phyloP scores from a whole-genome alignment of 2,797 vertebrate species.

The Poecile montanus region DNA sequence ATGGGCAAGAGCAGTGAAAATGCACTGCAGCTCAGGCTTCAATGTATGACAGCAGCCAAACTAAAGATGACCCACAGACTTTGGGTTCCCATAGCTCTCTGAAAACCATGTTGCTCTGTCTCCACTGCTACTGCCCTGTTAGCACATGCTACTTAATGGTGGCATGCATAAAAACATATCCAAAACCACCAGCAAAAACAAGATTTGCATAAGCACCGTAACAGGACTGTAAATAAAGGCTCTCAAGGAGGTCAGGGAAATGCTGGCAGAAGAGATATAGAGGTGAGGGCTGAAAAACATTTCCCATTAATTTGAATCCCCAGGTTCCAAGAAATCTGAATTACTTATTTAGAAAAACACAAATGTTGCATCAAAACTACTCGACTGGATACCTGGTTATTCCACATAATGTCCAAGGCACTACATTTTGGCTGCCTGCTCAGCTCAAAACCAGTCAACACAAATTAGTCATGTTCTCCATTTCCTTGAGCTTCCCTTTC shows the following conservation, averaged over 20 bases:
- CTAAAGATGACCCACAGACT: neutral
- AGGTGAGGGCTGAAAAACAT: neutral
- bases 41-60: neutral
- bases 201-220: neutral
- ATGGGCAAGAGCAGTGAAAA: neutral
- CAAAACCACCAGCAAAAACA: neutral
- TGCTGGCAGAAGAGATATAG: neutral
- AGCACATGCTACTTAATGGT: neutral
- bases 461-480: neutral
- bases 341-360: neutral
- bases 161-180: neutral
- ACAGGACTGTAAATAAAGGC: neutral
- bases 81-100: neutral
- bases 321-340: neutral
- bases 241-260: neutral
- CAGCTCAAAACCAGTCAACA: neutral
- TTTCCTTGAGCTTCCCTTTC: neutral
- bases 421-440: neutral
- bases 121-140: neutral
- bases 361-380: neutral
- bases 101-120: neutral
- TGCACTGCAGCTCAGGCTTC: neutral
- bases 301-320: neutral
- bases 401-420: neutral
- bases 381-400: rapidly evolving